These are phyloP conservation scores for Tenualosa thibaudeaui DNA, from an alignment of 2,797 vertebrate species.

Conservation along the genomic window DNA sequence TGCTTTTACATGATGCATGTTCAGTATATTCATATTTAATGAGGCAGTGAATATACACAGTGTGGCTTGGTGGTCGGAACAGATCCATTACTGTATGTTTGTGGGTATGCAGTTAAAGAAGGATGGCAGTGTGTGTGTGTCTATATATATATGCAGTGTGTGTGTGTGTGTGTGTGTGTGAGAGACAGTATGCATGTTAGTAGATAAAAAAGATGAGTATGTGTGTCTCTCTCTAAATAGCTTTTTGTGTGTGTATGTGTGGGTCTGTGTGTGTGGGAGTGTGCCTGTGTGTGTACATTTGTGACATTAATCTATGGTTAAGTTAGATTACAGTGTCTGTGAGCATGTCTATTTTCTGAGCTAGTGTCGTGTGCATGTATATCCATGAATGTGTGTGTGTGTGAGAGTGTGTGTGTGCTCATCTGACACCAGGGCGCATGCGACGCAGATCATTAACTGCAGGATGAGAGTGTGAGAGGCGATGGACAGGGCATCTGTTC, in stretches of 20 bases:
- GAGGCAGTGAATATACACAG: conserved; percentile 42
- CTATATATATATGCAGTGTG: not conserved
- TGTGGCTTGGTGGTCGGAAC: conserved; percentile 34
- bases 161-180: conserved; percentile 27
- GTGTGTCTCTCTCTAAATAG: not conserved
- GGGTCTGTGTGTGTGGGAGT: not conserved
- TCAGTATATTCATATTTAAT: conserved; percentile 49
- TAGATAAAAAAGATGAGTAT: too few species aligned
- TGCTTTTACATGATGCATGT: conserved; percentile 31
- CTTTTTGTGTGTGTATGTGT: not conserved
- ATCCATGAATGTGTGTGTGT: not conserved
- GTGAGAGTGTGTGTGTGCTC: conserved; percentile 9
- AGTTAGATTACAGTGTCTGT: not conserved
- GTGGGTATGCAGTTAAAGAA: not conserved
- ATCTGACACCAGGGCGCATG: conserved; percentile 9
- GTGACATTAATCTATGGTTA: too few species aligned
- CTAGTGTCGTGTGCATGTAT: not conserved
- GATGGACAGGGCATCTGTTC: conserved; percentile 49
- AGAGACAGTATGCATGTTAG: too few species aligned
- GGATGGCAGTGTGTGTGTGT: not conserved
- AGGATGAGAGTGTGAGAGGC: conserved; percentile 48
- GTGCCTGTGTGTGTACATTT: not conserved
- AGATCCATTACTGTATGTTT: not conserved
- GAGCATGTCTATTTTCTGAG: not conserved
- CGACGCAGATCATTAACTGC: conserved; percentile 57